These are phyloP conservation scores for Dendrocopos noguchii DNA, from an alignment of 2,113 vertebrate genomes.

Conservation along the genomic window DNA sequence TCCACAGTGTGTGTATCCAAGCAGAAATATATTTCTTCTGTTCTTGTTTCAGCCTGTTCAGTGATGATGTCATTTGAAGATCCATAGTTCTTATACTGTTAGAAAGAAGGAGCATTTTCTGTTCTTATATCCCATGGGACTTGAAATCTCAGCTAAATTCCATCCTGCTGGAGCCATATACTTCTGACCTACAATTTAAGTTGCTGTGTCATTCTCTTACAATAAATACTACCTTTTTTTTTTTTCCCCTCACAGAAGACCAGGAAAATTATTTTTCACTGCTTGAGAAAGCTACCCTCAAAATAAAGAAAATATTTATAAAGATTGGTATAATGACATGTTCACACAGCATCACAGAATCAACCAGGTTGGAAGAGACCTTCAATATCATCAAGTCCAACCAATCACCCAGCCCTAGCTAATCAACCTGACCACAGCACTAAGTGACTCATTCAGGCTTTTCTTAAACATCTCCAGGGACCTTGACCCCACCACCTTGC, in stretches of 20 bases:
- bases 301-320: constrained; percentile 11
- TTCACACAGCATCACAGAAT: neutral
- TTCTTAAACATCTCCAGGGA: too few relatives aligned
- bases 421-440: too few relatives aligned
- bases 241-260: neutral
- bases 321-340: neutral
- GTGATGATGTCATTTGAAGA: neutral
- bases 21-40: neutral
- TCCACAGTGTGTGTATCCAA: neutral
- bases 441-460: too few relatives aligned
- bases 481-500: too few relatives aligned
- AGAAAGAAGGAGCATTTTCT: neutral
- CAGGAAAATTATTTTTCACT: neutral
- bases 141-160: neutral
- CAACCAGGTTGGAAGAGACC: too few relatives aligned
- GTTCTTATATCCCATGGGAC: rapidly evolving
- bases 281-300: constrained; percentile 18
- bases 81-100: neutral
- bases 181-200: constrained; percentile 6
- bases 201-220: neutral
- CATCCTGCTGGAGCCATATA: neutral
- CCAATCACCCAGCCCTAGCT: too few relatives aligned
- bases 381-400: too few relatives aligned
- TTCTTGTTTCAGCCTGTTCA: neutral
- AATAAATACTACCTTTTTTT: neutral